A percentile compares a stretch with the other conserved stretches of the same genome.
phyloP scores from a whole-genome alignment of 2,797 vertebrate species.

The Gobio occitaniae region DNA sequence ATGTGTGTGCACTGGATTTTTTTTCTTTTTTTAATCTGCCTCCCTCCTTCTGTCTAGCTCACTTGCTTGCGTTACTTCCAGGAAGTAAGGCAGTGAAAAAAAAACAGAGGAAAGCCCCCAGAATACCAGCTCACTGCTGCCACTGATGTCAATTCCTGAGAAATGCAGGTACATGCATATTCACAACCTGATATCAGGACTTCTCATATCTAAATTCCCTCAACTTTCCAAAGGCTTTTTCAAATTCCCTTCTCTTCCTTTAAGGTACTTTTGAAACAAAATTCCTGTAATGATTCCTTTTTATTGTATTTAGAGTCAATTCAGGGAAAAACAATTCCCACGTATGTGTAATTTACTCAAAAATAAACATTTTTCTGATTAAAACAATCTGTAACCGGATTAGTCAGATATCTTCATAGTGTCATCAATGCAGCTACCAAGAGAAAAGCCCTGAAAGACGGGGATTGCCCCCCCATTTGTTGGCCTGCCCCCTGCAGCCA shows the following conservation, averaged over 20 bases:
- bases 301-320: not conserved
- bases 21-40: conserved; percentile 38
- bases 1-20: conserved; percentile 23
- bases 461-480: conserved; percentile 45
- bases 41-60: conserved; percentile 37
- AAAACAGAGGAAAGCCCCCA: conserved; percentile 81
- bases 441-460: not conserved
- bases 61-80: conserved; percentile 74
- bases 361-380: conserved; percentile 36
- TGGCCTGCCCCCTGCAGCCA: not conserved
- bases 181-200: not conserved
- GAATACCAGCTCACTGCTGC: conserved; percentile 74
- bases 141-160: conserved; percentile 55
- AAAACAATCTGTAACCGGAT: conserved; percentile 36
- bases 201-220: conserved; percentile 24
- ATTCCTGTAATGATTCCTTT: conserved; percentile 18
- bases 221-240: conserved; percentile 23
- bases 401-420: conserved; percentile 46
- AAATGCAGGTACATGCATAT: conserved; percentile 28
- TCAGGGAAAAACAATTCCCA: conserved; percentile 35
- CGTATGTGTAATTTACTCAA: conserved; percentile 47
- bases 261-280: conserved; percentile 52
- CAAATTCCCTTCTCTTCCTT: conserved; percentile 38
- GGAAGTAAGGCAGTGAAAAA: conserved; percentile 71
- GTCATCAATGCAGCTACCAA: conserved; percentile 1